Conservation (phyloP, 1,140 invertebrate genomes). For the Latrodectus geometricus region DNA sequence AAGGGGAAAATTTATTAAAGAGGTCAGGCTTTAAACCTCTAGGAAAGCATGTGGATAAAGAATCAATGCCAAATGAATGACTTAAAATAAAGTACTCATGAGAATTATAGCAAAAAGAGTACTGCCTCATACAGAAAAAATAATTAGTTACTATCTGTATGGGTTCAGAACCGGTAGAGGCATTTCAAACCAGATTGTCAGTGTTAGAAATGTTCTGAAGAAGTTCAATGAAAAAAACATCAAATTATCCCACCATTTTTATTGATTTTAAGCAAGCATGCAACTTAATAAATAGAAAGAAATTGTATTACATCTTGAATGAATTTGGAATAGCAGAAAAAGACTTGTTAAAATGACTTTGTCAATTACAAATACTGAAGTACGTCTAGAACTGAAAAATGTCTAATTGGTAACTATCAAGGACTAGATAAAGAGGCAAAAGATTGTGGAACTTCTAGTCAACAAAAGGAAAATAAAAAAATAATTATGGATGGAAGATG, state of each 20-base stretch:
- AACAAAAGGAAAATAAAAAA: not conserved
- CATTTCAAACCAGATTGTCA: not conserved
- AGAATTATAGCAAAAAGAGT: not conserved
- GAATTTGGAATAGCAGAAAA: not conserved
- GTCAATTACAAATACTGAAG: not conserved
- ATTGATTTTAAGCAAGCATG: not conserved
- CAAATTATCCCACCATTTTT: not conserved
- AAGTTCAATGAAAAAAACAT: not conserved
- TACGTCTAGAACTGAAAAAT: not conserved
- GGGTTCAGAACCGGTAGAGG: not conserved
- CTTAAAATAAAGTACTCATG: not conserved
- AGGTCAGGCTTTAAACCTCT: not conserved
- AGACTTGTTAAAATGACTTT: not conserved
- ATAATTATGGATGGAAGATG: no score
- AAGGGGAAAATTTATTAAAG: not conserved
- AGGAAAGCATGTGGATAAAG: not conserved
- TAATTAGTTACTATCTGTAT: not conserved
- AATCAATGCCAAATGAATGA: not conserved
- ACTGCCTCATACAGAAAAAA: not conserved
- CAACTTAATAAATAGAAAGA: not conserved
- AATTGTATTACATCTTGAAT: not conserved
- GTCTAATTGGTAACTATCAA: not conserved
- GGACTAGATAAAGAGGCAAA: not conserved
- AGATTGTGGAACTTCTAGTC: not conserved
- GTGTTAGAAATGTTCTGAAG: not conserved